These are phyloP conservation scores for Zygogramma bicolorata DNA, from an alignment of 2,888 invertebrate species.

Conservation along the genomic window DNA sequence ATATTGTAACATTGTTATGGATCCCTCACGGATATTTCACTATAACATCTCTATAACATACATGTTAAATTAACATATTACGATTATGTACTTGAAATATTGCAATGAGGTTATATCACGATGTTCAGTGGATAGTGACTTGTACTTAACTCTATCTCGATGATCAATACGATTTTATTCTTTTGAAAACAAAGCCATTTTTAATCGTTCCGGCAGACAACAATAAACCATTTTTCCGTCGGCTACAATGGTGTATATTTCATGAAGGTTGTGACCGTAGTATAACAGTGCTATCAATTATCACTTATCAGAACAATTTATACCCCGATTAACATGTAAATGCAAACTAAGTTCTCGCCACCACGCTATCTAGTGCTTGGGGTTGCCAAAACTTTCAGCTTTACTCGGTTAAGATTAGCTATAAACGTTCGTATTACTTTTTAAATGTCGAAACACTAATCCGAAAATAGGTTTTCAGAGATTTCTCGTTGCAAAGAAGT, in stretches of 20 bases:
- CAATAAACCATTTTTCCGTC: background rate
- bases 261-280: background rate
- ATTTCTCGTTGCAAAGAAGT: background rate
- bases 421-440: background rate
- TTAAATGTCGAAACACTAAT: background rate
- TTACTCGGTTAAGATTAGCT: background rate
- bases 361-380: constrained; percentile 56
- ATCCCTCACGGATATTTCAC: too few species aligned
- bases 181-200: too few species aligned
- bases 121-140: too few species aligned
- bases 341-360: constrained; percentile 61
- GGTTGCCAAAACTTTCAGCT: constrained; percentile 3
- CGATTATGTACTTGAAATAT: too few species aligned
- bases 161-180: too few species aligned
- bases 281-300: constrained; percentile 41
- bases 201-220: background rate
- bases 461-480: background rate
- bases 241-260: background rate
- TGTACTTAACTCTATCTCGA: too few species aligned
- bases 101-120: too few species aligned
- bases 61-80: too few species aligned
- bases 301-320: constrained; percentile 62
- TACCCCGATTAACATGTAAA: constrained; percentile 64
- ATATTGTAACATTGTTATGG: too few species aligned
- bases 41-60: too few species aligned